Base-by-base conservation (phyloP, 1,140 invertebrate genomes). In the Sitobion miscanthi region DNA sequence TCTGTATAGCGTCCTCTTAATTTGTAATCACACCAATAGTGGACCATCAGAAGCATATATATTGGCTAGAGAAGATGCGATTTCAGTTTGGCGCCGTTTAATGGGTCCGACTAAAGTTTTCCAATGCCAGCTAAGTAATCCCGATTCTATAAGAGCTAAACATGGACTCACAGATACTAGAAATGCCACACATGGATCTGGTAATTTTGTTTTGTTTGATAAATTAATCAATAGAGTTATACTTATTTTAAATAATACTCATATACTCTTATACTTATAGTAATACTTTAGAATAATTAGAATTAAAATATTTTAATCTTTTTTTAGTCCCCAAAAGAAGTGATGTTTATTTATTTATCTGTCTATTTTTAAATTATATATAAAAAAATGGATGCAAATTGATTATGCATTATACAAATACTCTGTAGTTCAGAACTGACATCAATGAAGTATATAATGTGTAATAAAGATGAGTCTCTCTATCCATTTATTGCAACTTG, bases 111-210 rank as follows among this genome's bases (percentile, higher is more conserved):
- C 98, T 0, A 98, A 98, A 96, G 97, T 97, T 0, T 97, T 96
- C 94, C 97, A 97, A 95, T 97, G 97, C 35, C 97, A 98, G 93
- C 98, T 97, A 95, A 96, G 96, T 94, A 96, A 97, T 87, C 98
- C 98, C 6, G 94, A 97, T 91, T 96, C 96, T 94, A 97, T 99
- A 93, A 96, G 98, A 94, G 98, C 97, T 5, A 95, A 96, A 94
- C 99, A 97, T 96, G 98, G 98, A 1, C 95, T 99, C 6, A 98
- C 98, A 2, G 98, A 99, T 95, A 99, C 98, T 0, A 97, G 98
- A 95, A 99, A 99, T 96, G 98, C 97, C 38, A 97, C 97, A 88
- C 98, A 99, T 96, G 98, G 98, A 57, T 99, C 98, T 95, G 98
- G 97, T 98, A 90, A 94, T 90, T 94, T 62, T n/a, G 25, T 8